Percentiles rank a stretch among this genome's conserved stretches.
These are phyloP conservation scores for Sympetrum striolatum DNA, from an alignment of 2,888 invertebrate genomes.

Conservation along the genomic window DNA sequence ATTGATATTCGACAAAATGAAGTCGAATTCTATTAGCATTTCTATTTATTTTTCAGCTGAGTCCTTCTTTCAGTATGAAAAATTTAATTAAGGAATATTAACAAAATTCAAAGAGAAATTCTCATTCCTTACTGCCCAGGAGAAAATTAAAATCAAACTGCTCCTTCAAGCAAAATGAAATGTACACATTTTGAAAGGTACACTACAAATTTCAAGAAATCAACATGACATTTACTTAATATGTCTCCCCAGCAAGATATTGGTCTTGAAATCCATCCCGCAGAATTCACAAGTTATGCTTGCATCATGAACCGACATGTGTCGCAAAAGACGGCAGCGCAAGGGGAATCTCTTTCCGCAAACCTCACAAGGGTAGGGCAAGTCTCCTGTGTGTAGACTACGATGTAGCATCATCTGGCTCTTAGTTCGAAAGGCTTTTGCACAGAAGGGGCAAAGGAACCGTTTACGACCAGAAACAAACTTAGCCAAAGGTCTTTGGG, in stretches of 20 bases:
- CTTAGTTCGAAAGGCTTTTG: constrained; percentile 29
- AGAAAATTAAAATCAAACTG: no score
- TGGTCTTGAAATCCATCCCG: constrained; percentile 39
- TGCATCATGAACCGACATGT: constrained; percentile 40
- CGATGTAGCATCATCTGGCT: constrained; percentile 35
- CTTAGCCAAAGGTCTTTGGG: constrained; percentile 29
- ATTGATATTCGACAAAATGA: no score
- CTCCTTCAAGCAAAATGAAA: no score
- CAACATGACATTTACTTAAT: constrained; percentile 22
- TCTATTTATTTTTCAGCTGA: no score
- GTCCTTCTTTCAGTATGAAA: no score
- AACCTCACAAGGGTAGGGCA: constrained; percentile 28
- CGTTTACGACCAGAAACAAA: constrained; percentile 35
- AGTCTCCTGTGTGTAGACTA: constrained; percentile 25
- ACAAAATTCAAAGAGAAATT: no score
- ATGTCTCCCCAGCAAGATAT: constrained; percentile 29
- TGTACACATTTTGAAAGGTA: no score
- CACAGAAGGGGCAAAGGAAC: constrained; percentile 35
- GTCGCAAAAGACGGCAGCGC: constrained; percentile 38
- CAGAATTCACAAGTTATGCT: constrained; percentile 36
- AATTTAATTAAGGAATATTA: no score
- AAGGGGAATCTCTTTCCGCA: constrained; percentile 31
- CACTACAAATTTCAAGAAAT: background rate
- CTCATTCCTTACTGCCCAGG: no score
- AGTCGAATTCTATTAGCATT: no score